These are phyloP conservation scores for Colossoma macropomum DNA, from an alignment of 2,113 vertebrate species.

Conservation along the genomic window DNA sequence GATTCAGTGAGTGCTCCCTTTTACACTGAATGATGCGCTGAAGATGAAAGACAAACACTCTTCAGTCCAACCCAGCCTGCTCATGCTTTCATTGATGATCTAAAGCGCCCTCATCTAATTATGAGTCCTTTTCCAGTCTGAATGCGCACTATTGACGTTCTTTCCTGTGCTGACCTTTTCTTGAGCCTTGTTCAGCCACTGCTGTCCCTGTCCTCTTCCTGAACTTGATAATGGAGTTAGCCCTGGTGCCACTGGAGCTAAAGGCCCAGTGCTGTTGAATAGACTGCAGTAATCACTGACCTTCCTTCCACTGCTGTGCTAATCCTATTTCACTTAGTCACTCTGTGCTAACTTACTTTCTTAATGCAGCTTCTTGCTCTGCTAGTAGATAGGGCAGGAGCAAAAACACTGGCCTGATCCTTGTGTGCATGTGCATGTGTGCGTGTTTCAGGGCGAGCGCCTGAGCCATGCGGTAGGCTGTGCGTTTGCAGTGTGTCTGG, in stretches of 20 bases:
- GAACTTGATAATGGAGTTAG: constrained; percentile 4
- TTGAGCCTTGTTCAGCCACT: background rate
- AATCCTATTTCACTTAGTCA: background rate
- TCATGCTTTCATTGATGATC: background rate
- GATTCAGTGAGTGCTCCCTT: constrained; percentile 86
- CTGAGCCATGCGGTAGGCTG: constrained; percentile 98
- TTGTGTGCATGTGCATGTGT: background rate
- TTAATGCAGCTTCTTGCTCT: background rate
- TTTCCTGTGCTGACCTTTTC: background rate
- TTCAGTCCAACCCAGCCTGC: background rate
- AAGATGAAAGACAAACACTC: too few relatives aligned
- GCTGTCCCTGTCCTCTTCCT: background rate
- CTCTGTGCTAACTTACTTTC: background rate
- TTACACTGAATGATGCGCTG: background rate
- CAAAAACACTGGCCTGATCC: background rate
- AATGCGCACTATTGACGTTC: background rate
- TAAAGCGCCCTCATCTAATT: background rate
- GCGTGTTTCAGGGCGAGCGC: constrained; percentile 86
- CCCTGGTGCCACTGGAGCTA: background rate
- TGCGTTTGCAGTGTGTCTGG: constrained; percentile 96
- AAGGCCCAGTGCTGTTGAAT: background rate
- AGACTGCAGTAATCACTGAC: background rate
- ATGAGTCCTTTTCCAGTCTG: background rate
- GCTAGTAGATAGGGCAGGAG: background rate
- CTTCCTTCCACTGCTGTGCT: background rate